These are phyloP conservation scores for Echinops telfairi DNA, from an alignment of 2,113 vertebrate genomes.

Conservation along the genomic window DNA sequence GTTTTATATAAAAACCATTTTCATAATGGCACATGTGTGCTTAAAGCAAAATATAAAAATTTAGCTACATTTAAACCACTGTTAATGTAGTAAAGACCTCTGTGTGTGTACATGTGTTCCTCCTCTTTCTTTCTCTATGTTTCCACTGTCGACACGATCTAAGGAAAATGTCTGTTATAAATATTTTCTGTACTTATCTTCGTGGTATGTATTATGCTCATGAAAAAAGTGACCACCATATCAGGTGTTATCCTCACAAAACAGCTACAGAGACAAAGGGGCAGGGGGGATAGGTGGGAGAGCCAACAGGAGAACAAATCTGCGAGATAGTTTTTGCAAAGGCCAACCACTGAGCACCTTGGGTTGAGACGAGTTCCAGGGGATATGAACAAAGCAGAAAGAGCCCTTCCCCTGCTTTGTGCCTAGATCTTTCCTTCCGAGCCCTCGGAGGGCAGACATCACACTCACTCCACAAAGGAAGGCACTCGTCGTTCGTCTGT, in stretches of 20 bases:
- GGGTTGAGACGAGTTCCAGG: neutral
- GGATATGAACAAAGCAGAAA: neutral
- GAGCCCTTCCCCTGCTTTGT: neutral
- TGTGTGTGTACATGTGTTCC: too few relatives aligned
- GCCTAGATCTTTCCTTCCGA: too few relatives aligned
- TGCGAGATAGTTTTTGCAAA: neutral
- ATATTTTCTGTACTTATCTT: neutral
- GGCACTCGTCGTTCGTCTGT: neutral
- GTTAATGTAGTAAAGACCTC: neutral
- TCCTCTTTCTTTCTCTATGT: neutral
- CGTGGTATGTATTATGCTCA: neutral
- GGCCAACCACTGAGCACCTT: neutral
- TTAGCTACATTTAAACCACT: neutral
- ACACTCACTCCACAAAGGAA: too few relatives aligned
- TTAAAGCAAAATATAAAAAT: neutral
- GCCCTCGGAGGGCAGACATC: too few relatives aligned
- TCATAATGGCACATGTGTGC: neutral
- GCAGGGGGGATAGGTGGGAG: neutral
- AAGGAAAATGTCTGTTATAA: neutral
- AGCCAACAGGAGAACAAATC: neutral
- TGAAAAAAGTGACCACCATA: neutral
- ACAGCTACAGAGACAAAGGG: fast-evolving
- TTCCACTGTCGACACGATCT: neutral
- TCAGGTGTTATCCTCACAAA: neutral
- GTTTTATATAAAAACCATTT: neutral